A percentile compares a stretch with the other conserved stretches of the same genome.
Evolutionary conservation across 2,797 vertebrate species (phyloP).

Genomic region (Garrulus glandarius): DNA sequence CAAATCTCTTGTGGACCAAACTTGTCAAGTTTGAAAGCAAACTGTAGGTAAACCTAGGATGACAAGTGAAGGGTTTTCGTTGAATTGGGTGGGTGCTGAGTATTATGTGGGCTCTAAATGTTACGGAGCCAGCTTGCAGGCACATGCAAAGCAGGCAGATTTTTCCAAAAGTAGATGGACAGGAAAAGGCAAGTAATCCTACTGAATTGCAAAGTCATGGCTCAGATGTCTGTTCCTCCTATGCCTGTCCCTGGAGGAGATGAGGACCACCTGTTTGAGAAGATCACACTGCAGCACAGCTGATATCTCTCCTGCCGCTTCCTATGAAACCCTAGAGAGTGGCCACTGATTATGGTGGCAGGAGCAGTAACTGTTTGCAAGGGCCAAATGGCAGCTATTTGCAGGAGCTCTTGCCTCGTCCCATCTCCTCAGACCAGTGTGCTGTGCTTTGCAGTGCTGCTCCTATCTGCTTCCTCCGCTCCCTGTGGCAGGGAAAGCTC

Average conservation of each 20-base stretch:
- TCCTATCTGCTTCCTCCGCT: neutral
- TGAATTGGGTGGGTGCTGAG: neutral
- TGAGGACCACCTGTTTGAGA: constrained; percentile 51
- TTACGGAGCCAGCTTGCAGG: neutral
- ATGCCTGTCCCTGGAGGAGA: constrained; percentile 50
- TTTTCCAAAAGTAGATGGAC: neutral
- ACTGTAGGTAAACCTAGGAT: neutral
- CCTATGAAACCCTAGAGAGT: constrained; percentile 44
- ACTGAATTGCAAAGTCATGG: constrained; percentile 48
- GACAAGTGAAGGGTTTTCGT: neutral
- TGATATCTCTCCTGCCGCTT: constrained; percentile 3
- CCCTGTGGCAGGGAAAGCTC: neutral
- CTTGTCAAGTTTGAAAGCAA: neutral
- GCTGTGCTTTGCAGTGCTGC: neutral
- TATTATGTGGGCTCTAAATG: neutral
- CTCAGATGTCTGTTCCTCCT: constrained; percentile 54
- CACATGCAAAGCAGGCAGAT: neutral
- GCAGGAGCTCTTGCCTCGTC: neutral
- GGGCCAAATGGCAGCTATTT: neutral
- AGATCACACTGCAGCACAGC: constrained; percentile 37
- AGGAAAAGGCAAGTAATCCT: neutral
- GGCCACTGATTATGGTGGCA: neutral
- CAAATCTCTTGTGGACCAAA: neutral
- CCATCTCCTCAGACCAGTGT: neutral
- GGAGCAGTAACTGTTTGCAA: neutral